Conservation (phyloP, 2,797 vertebrate species). For the Petrocephalus schoutedeni region DNA sequence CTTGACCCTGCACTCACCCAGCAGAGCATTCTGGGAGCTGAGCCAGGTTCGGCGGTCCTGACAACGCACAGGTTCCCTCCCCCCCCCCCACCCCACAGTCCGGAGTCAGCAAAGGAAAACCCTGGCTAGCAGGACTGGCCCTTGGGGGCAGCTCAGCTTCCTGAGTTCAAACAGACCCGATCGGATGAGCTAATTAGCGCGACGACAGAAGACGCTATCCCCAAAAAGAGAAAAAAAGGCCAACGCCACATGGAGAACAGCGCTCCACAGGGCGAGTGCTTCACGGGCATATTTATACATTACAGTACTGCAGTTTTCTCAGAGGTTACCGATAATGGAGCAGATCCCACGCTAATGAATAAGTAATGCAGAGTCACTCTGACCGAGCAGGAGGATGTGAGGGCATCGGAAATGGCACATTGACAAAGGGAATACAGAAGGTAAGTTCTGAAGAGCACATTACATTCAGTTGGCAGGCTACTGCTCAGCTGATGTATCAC, state of each 20-base stretch:
- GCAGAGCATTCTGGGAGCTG: not conserved
- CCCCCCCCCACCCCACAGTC: not conserved
- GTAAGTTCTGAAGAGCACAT: not conserved
- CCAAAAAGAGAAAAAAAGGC: not conserved
- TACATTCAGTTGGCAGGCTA: not conserved
- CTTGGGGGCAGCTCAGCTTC: not conserved
- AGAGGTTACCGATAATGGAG: not conserved
- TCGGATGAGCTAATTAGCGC: not conserved
- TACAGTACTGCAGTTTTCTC: not conserved
- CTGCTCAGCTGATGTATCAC: not conserved
- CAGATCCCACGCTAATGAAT: not conserved
- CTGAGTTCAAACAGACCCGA: not conserved
- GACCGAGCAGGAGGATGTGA: not conserved
- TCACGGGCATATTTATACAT: not conserved
- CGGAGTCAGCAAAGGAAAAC: not conserved
- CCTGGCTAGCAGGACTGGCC: not conserved
- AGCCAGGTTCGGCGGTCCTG: not conserved
- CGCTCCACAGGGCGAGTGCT: not conserved
- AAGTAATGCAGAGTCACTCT: not conserved
- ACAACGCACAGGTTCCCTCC: not conserved
- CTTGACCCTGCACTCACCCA: not conserved
- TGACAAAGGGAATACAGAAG: not conserved
- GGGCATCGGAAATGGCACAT: not conserved
- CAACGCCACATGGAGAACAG: not conserved
- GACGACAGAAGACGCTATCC: not conserved